phyloP scores from a whole-genome alignment of 2,888 invertebrate genomes.

The Scotopteryx bipunctaria region DNA sequence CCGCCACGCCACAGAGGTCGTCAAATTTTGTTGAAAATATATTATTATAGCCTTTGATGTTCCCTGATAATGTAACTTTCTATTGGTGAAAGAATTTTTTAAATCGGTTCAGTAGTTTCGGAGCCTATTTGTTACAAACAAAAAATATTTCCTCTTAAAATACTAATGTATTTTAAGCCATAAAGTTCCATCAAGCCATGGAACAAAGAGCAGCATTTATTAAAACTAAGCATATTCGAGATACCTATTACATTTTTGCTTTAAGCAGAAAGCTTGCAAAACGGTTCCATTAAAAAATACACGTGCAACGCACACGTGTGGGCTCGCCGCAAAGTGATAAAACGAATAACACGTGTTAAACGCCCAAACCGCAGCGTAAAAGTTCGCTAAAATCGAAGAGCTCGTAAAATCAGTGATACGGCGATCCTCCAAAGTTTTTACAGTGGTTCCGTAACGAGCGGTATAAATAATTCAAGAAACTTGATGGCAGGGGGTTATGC shows the following conservation, averaged over 20 bases:
- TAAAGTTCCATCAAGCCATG: too few relatives aligned
- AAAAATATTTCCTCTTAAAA: too few relatives aligned
- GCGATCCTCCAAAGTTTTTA: slow-evolving; percentile 44
- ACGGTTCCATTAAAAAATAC: slow-evolving; percentile 11
- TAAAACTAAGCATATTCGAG: too few relatives aligned
- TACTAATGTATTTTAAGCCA: too few relatives aligned
- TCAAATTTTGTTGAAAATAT: too few relatives aligned
- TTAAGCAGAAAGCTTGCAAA: slow-evolving; percentile 4
- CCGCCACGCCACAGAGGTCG: too few relatives aligned
- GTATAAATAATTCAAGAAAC: slow-evolving; percentile 45
- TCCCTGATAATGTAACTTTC: too few relatives aligned
- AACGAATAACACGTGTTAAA: slow-evolving; percentile 31
- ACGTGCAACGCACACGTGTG: background rate
- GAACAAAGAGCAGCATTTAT: too few relatives aligned
- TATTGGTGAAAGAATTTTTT: too few relatives aligned
- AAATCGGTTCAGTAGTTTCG: too few relatives aligned
- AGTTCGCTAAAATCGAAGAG: slow-evolving; percentile 25
- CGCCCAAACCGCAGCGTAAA: slow-evolving; percentile 20
- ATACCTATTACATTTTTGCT: background rate
- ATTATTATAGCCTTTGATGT: too few relatives aligned
- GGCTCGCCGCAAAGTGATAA: slow-evolving; percentile 24
- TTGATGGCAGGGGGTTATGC: slow-evolving; percentile 32
- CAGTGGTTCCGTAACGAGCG: slow-evolving; percentile 31
- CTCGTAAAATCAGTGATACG: slow-evolving; percentile 44
- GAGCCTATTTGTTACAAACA: too few relatives aligned